A percentile compares a stretch with the other conserved stretches of the same genome.
Evolutionary conservation across 2,113 vertebrate species (phyloP).

Genomic region (Pelodiscus sinensis): DNA sequence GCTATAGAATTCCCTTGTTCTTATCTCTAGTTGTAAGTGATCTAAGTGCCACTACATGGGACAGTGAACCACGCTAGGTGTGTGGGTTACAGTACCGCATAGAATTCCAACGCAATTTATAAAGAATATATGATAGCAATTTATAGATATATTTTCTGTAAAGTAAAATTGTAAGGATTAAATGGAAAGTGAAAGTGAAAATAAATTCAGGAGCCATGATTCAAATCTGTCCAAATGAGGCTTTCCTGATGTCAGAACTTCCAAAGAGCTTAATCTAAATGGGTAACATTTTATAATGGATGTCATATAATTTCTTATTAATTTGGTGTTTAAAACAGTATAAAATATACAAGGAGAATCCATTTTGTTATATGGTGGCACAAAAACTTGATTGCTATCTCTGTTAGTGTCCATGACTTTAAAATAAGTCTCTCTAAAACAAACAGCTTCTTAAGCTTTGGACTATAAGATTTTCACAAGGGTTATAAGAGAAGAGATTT

Average conservation of each 20-base stretch:
- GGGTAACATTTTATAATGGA: neutral
- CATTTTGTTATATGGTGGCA: slow-evolving; percentile 16
- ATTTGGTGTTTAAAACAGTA: neutral
- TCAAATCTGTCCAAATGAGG: neutral
- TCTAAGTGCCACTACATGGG: too few relatives aligned
- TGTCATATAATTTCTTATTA: neutral
- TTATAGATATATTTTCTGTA: neutral
- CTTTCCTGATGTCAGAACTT: neutral
- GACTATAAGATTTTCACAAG: neutral
- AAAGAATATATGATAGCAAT: neutral
- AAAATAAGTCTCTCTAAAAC: neutral
- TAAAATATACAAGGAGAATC: neutral
- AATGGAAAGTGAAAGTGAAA: slow-evolving; percentile 35
- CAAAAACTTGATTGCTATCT: slow-evolving; percentile 24
- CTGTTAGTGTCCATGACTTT: neutral
- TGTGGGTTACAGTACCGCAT: neutral
- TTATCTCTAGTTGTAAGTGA: too few relatives aligned
- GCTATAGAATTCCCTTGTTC: too few relatives aligned
- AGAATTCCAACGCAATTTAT: neutral
- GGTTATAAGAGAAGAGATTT: neutral
- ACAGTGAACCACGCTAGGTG: too few relatives aligned
- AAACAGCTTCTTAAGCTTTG: neutral
- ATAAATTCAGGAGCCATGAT: neutral
- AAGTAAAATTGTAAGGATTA: slow-evolving; percentile 49
- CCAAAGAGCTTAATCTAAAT: neutral